phyloP scores from a whole-genome alignment of 2,797 vertebrate species.

The Dallia pectoralis region DNA sequence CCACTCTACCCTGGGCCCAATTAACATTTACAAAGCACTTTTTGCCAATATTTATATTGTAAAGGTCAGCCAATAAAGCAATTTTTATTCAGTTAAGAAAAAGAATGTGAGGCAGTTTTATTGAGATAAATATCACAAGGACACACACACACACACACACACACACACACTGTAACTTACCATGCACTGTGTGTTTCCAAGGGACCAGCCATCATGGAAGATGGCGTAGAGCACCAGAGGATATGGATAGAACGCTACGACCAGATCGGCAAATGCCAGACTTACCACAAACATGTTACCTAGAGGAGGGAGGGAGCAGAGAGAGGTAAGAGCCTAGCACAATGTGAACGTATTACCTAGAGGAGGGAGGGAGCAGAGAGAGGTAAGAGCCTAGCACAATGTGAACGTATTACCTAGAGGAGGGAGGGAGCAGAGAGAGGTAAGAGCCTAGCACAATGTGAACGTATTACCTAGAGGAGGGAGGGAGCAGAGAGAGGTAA shows the following conservation, averaged over 20 bases:
- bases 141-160: not conserved
- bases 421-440: conserved; percentile 21
- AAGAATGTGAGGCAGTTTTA: not conserved
- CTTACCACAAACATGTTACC: conserved; percentile 81
- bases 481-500: conserved; percentile 47
- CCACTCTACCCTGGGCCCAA: too few relatives aligned
- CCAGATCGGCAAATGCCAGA: conserved; percentile 77
- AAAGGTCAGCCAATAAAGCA: too few relatives aligned
- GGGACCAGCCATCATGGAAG: conserved; percentile 78
- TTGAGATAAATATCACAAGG: too few relatives aligned
- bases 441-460: not conserved
- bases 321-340: not conserved
- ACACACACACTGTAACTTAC: conserved; percentile 44
- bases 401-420: conserved; percentile 17
- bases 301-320: conserved; percentile 30
- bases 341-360: not conserved
- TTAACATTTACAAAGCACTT: too few relatives aligned
- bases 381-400: not conserved
- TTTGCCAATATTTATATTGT: too few relatives aligned
- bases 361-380: not conserved
- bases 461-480: too few relatives aligned
- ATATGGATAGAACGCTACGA: conserved; percentile 80
- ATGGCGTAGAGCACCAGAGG: conserved; percentile 78
- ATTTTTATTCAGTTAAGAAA: not conserved
- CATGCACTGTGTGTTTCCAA: conserved; percentile 78